Conservation (phyloP, 2,888 invertebrate genomes). For the Theretra japonica region DNA sequence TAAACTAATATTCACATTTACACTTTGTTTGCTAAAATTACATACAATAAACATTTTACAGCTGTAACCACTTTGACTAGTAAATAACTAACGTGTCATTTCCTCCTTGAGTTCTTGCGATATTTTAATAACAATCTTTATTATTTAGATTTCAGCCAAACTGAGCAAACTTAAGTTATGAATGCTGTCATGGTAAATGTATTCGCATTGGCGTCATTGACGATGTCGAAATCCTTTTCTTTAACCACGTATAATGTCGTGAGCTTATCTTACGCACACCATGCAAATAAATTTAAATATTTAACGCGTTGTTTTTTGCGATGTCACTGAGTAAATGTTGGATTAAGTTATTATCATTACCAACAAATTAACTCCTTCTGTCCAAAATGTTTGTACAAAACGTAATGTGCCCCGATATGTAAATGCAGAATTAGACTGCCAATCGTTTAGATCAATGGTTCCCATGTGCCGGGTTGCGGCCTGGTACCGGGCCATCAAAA, state of each 20-base stretch:
- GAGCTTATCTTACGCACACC: background rate
- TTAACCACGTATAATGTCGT: constrained; percentile 1
- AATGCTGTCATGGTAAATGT: background rate
- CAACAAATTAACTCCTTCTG: background rate
- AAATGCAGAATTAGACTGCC: no score
- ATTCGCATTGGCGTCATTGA: background rate
- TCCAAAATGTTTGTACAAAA: background rate
- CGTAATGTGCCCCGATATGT: no score
- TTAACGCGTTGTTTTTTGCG: background rate
- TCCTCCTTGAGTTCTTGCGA: background rate
- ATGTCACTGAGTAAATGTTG: background rate
- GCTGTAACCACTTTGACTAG: background rate
- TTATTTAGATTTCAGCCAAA: background rate
- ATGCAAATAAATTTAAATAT: background rate
- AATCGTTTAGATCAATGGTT: no score
- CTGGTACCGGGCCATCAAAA: no score
- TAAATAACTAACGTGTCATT: background rate
- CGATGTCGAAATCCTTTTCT: background rate
- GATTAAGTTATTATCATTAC: background rate
- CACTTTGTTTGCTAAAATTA: constrained; percentile 3
- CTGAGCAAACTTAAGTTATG: background rate
- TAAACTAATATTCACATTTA: background rate
- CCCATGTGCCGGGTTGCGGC: no score
- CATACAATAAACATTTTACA: background rate
- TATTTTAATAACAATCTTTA: background rate